Conservation (phyloP, 2,797 vertebrate species). For the Benthosema pterotum region DNA sequence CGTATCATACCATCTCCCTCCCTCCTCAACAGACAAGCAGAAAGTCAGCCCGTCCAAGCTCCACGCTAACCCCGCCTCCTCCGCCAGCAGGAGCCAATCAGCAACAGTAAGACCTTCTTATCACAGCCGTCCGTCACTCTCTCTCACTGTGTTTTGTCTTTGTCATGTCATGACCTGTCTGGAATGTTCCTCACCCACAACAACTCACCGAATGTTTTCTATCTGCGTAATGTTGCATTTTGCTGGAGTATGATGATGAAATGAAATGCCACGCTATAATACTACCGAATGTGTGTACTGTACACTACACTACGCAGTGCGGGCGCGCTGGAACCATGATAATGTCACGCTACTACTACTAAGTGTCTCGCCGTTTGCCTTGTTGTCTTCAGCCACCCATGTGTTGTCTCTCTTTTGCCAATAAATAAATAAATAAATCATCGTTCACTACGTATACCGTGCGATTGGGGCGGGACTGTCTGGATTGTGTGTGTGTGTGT, state of each 20-base stretch:
- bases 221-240: no score
- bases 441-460: conserved; percentile 24
- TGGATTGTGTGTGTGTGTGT: conserved; percentile 39
- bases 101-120: conserved; percentile 87
- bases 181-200: conserved; percentile 67
- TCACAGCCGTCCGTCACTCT: no score
- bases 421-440: no score
- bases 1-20: conserved; percentile 2
- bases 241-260: conserved; percentile 66
- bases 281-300: no score
- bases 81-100: conserved; percentile 85
- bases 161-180: conserved; percentile 40
- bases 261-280: conserved; percentile 65
- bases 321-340: no score
- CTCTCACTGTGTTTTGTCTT: no score
- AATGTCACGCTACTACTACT: conserved; percentile 41
- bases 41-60: conserved; percentile 80
- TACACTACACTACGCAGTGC: no score
- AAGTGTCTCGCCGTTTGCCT: conserved; percentile 64
- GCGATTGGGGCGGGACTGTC: conserved; percentile 29
- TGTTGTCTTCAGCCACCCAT: conserved; percentile 50
- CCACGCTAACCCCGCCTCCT: conserved; percentile 66
- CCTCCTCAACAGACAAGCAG: conserved; percentile 83
- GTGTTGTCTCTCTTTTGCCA: conserved; percentile 62
- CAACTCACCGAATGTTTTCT: conserved; percentile 73